Conservation (phyloP, 2,113 vertebrate genomes). For the Elaphurus davidianus region DNA sequence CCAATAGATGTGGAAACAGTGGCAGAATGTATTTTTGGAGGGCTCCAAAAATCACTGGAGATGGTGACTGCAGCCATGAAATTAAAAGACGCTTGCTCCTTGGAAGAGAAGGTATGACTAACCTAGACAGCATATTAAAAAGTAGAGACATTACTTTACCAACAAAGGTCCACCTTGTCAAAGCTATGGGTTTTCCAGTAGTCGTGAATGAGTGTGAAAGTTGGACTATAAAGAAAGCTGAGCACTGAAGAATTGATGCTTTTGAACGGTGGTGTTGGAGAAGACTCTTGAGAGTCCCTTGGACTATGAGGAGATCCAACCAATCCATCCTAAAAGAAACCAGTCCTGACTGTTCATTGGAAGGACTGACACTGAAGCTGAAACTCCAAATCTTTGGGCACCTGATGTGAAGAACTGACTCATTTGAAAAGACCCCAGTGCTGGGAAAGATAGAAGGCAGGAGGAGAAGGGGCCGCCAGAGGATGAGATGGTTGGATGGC, state of each 20-base stretch:
- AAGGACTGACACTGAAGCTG: not conserved
- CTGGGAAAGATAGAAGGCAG: rapidly evolving
- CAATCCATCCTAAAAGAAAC: not conserved
- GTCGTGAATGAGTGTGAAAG: not conserved
- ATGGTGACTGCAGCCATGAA: not conserved
- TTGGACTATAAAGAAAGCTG: not conserved
- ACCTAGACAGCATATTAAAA: not conserved
- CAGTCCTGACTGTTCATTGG: not conserved
- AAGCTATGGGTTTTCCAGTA: not conserved
- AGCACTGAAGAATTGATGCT: not conserved
- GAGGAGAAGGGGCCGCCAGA: not conserved
- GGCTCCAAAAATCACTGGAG: not conserved
- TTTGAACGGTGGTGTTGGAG: not conserved
- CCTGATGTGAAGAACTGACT: not conserved
- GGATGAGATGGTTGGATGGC: not conserved
- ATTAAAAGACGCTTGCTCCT: not conserved
- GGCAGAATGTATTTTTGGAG: not conserved
- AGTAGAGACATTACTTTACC: not conserved
- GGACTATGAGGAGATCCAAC: not conserved
- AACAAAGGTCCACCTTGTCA: not conserved
- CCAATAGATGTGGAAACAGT: not conserved
- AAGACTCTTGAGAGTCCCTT: not conserved
- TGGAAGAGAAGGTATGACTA: not conserved
- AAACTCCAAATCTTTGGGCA: not conserved
- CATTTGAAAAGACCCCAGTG: not conserved